Conservation (phyloP, 2,797 vertebrate species). For the Holocentrus rufus region DNA sequence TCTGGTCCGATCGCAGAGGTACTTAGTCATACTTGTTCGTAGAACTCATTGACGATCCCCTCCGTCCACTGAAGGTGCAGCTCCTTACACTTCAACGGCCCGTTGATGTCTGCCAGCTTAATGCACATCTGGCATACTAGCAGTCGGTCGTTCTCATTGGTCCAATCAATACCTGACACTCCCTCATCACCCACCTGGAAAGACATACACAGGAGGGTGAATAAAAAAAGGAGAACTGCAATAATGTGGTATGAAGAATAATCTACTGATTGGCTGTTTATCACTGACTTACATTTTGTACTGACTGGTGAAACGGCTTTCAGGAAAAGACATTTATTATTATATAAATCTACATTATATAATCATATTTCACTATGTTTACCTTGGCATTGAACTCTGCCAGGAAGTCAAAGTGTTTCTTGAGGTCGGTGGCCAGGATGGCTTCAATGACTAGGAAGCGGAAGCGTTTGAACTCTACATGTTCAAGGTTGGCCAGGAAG, state of each 20-base stretch:
- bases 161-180: constrained; percentile 91
- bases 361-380: constrained; percentile 21
- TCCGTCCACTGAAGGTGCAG: constrained; percentile 97
- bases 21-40: constrained; percentile 76
- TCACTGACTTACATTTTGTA: background rate
- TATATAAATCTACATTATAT: background rate
- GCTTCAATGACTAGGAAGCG: constrained; percentile 99
- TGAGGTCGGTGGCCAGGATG: constrained; percentile 97
- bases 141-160: constrained; percentile 95
- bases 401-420: constrained; percentile 99
- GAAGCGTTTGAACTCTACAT: constrained; percentile 98
- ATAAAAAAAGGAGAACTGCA: background rate
- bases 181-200: constrained; percentile 92
- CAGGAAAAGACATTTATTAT: background rate
- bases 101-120: constrained; percentile 97
- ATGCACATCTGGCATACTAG: constrained; percentile 99
- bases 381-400: constrained; percentile 98
- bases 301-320: background rate
- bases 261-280: background rate
- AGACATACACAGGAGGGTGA: constrained; percentile 2
- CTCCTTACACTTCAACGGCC: constrained; percentile 93
- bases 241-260: constrained; percentile 1
- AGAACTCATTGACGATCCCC: constrained; percentile 98
- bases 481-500: constrained; percentile 93
- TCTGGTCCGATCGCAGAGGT: background rate